Conservation (phyloP, 2,113 vertebrate genomes). For the Pelecanoides urinatrix region DNA sequence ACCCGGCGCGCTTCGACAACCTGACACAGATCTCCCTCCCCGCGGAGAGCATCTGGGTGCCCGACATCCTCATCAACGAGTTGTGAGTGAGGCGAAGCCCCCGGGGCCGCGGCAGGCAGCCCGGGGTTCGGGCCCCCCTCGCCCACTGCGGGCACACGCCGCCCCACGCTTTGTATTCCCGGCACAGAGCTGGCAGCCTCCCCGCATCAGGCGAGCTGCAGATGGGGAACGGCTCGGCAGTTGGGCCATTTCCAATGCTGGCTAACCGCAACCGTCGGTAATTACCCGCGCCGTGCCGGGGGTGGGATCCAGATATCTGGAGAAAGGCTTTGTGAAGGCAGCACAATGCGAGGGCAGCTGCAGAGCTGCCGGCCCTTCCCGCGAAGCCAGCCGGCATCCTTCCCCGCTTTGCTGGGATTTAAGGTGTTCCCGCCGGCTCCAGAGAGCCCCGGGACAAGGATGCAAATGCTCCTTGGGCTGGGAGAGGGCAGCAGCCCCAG, state of each 20-base stretch:
- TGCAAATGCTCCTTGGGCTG: accelerated
- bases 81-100: slow-evolving; percentile 80
- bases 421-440: not conserved
- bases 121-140: not conserved
- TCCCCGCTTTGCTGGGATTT: not conserved
- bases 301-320: slow-evolving; percentile 44
- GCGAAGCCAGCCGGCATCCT: not conserved
- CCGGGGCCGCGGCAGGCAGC: not conserved
- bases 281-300: slow-evolving; percentile 32
- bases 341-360: slow-evolving; percentile 67
- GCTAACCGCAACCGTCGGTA: not conserved
- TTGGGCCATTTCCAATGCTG: slow-evolving; percentile 61
- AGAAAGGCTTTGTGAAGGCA: slow-evolving; percentile 54
- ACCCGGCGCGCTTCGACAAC: slow-evolving; percentile 87
- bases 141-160: accelerated
- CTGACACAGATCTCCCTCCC: slow-evolving; percentile 89
- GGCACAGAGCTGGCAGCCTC: slow-evolving; percentile 26
- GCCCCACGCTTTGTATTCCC: not conserved
- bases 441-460: not conserved
- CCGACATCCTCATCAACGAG: slow-evolving; percentile 97
- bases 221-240: slow-evolving; percentile 48
- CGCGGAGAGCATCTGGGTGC: slow-evolving; percentile 89
- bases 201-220: not conserved
- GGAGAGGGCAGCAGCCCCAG: not conserved
- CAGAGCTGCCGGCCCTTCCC: not conserved